Conservation (phyloP, 2,888 invertebrate species). For the Drosophila emarginata region DNA sequence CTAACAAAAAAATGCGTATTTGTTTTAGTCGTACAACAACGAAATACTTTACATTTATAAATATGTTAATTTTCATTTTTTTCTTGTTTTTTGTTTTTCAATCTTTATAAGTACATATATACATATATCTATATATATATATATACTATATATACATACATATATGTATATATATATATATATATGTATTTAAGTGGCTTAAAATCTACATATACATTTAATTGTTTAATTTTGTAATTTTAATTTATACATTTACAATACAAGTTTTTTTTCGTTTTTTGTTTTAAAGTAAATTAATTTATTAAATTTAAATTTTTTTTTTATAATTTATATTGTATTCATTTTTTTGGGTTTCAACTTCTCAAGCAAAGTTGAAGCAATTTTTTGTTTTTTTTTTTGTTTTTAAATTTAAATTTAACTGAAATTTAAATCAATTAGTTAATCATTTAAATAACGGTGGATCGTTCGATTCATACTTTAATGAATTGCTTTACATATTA, state of each 20-base stretch:
- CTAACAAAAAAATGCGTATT: conserved; percentile 73
- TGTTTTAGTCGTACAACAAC: conserved; percentile 72
- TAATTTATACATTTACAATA: conserved; percentile 46
- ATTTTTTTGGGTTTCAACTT: conserved; percentile 29
- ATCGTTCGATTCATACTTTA: conserved; percentile 78
- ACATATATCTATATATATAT: conserved; percentile 24
- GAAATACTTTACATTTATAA: conserved; percentile 73
- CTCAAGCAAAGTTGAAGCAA: conserved; percentile 10
- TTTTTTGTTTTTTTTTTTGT: conserved; percentile 17
- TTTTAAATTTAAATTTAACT: conserved; percentile 42
- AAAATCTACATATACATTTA: conserved; percentile 13
- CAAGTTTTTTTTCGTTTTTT: conserved; percentile 20
- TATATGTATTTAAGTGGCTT: conserved; percentile 19
- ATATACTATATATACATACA: conserved; percentile 31
- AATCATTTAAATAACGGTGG: conserved; percentile 80
- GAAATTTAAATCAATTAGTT: conserved; percentile 50
- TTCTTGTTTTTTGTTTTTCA: conserved; percentile 31
- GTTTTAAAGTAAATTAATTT: conserved; percentile 32
- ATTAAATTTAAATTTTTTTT: conserved; percentile 46
- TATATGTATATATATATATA: conserved; percentile 21
- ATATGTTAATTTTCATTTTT: conserved; percentile 51
- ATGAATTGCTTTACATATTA: conserved; percentile 63
- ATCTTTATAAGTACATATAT: conserved; percentile 29
- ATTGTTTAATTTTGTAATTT: conserved; percentile 34
- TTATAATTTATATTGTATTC: conserved; percentile 45